Conservation (phyloP, 1,140 invertebrate genomes). For the Propsilocerus akamusi region DNA sequence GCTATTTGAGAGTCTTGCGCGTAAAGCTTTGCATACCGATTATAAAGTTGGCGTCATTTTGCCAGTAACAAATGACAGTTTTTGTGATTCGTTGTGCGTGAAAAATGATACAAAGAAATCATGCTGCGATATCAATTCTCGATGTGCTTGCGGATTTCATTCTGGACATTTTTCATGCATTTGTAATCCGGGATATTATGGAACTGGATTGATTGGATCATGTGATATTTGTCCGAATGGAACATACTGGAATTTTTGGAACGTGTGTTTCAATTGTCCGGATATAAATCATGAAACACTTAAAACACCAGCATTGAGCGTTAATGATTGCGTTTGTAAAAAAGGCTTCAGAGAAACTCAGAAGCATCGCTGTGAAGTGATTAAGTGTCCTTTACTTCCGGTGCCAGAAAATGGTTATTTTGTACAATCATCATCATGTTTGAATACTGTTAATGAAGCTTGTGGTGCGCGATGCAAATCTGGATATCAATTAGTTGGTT, state of each 20-base stretch:
- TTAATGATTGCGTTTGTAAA: constrained; percentile 36
- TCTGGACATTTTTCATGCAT: constrained; percentile 49
- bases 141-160: constrained; percentile 43
- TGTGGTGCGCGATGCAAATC: constrained; percentile 47
- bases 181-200: constrained; percentile 44
- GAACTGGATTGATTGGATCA: constrained; percentile 36
- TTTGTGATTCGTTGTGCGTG: constrained; percentile 35
- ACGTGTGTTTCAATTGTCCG: constrained; percentile 38
- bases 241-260: constrained; percentile 29
- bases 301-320: constrained; percentile 26
- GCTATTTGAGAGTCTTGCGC: constrained; percentile 49
- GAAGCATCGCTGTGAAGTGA: constrained; percentile 20
- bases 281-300: constrained; percentile 39
- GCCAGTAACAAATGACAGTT: constrained; percentile 23
- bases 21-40: constrained; percentile 49
- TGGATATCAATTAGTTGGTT: constrained; percentile 40
- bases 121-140: constrained; percentile 39
- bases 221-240: constrained; percentile 35
- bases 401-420: constrained; percentile 47
- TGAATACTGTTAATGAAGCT: constrained; percentile 44
- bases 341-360: constrained; percentile 15
- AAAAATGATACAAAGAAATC: constrained; percentile 16
- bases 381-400: constrained; percentile 35
- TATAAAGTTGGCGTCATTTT: constrained; percentile 37
- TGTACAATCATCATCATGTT: constrained; percentile 34